Conservation (phyloP, 1,140 invertebrate genomes). For the Cheumatopsyche charites region DNA sequence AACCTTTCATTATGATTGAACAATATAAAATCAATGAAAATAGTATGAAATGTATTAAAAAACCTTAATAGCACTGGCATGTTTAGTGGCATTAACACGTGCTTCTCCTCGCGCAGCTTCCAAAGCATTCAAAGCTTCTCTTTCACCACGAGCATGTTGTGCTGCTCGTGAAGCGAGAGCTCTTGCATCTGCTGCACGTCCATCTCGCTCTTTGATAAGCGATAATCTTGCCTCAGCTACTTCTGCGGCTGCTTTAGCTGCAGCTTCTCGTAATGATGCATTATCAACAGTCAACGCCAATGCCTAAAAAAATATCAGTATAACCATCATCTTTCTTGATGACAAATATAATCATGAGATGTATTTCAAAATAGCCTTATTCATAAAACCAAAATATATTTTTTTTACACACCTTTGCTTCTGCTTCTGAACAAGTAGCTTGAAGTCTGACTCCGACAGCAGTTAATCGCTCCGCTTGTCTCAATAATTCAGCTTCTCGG, state of each 20-base stretch:
- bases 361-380: too few species aligned
- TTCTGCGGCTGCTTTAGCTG: conserved; percentile 39
- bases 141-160: conserved; percentile 51
- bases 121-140: conserved; percentile 51
- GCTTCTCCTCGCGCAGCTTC: conserved; percentile 55
- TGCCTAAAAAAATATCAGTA: conserved; percentile 49
- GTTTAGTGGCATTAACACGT: conserved; percentile 55
- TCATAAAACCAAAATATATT: too few species aligned
- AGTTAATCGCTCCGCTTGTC: conserved; percentile 43
- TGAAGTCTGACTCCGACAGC: conserved; percentile 43
- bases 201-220: conserved; percentile 52
- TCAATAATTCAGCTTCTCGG: conserved; percentile 40
- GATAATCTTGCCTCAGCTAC: conserved; percentile 49
- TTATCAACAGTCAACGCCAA: conserved; percentile 56
- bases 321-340: too few species aligned
- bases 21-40: neutral
- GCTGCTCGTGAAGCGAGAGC: conserved; percentile 54
- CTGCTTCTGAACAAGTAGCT: conserved; percentile 44
- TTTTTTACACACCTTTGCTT: conserved; percentile 38
- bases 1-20: neutral
- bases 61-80: conserved; percentile 58
- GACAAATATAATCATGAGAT: too few species aligned
- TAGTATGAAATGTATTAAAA: neutral
- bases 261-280: conserved; percentile 52
- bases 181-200: conserved; percentile 53